A percentile compares a stretch with the other conserved stretches of the same genome.
Evolutionary conservation across 1,140 invertebrate species (phyloP).

Genomic region (Ostrea denselamellosa): DNA sequence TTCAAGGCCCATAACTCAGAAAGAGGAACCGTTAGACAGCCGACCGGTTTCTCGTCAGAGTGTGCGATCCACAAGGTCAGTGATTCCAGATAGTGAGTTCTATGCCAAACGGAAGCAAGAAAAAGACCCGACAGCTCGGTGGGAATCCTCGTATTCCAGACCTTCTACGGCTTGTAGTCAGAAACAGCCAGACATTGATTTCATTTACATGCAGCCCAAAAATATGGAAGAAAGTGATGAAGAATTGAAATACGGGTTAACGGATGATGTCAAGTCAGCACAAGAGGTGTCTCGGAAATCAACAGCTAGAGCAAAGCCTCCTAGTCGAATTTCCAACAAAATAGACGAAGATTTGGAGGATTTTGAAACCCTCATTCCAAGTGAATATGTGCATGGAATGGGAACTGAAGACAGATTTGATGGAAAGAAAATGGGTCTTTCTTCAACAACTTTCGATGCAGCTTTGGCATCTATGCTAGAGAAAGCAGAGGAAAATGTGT

Average conservation of each 20-base stretch:
- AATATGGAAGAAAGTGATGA: background rate
- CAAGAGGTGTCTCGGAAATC: constrained; percentile 43
- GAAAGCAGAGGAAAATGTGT: constrained; percentile 54
- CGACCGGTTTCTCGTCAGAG: constrained; percentile 46
- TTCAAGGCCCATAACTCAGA: constrained; percentile 28
- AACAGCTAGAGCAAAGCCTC: constrained; percentile 38
- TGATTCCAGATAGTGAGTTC: constrained; percentile 61
- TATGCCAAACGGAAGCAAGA: constrained; percentile 62
- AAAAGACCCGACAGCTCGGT: constrained; percentile 59
- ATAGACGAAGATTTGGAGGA: constrained; percentile 33
- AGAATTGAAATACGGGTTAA: constrained; percentile 38
- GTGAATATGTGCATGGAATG: constrained; percentile 70
- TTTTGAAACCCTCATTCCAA: constrained; percentile 66
- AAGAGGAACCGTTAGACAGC: background rate
- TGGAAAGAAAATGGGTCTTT: constrained; percentile 71
- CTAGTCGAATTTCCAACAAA: background rate
- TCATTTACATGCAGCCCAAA: constrained; percentile 36
- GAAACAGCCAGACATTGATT: constrained; percentile 41
- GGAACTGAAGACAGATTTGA: constrained; percentile 66
- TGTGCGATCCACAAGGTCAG: constrained; percentile 41
- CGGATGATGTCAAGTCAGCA: constrained; percentile 56
- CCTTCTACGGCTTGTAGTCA: constrained; percentile 56
- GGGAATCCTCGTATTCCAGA: constrained; percentile 63
- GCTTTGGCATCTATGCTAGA: constrained; percentile 70
- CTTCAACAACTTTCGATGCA: constrained; percentile 70